A percentile compares a stretch with the other conserved stretches of the same genome.
phyloP scores from a whole-genome alignment of 2,113 vertebrate genomes.

The Pluvialis apricaria region DNA sequence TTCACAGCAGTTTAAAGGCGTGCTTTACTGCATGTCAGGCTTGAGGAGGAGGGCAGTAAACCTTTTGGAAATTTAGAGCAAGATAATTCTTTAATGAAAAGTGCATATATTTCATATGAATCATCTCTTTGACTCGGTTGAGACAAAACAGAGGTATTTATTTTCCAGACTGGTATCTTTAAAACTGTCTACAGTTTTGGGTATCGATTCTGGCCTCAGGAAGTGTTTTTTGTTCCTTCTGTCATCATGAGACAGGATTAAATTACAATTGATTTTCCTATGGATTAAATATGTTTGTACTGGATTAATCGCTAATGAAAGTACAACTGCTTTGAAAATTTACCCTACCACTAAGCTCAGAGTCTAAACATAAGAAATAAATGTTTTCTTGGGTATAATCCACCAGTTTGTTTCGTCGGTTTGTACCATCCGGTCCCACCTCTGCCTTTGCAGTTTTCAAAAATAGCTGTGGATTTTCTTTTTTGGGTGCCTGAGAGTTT shows the following conservation, averaged over 20 bases:
- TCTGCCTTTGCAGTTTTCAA: neutral
- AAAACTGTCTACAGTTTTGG: neutral
- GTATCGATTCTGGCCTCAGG: neutral
- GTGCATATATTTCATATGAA: neutral
- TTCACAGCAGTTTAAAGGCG: neutral
- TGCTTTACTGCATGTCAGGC: neutral
- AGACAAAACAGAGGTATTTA: neutral
- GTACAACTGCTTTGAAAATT: neutral
- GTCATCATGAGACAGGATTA: neutral
- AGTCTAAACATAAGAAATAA: neutral
- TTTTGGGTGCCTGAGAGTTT: neutral
- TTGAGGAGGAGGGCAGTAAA: neutral
- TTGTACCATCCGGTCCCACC: neutral
- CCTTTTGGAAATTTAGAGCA: neutral
- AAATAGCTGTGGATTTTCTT: neutral
- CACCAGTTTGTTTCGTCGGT: fast-evolving
- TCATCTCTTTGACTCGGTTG: neutral
- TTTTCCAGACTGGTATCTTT: neutral
- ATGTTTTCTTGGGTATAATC: neutral
- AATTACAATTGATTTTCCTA: neutral
- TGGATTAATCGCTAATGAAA: neutral
- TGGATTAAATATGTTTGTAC: neutral
- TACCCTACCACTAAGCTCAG: neutral
- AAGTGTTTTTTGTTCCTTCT: neutral
- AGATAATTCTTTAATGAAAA: neutral